Base-by-base conservation (phyloP, 2,113 vertebrate species). In the Falcunculus frontatus region DNA sequence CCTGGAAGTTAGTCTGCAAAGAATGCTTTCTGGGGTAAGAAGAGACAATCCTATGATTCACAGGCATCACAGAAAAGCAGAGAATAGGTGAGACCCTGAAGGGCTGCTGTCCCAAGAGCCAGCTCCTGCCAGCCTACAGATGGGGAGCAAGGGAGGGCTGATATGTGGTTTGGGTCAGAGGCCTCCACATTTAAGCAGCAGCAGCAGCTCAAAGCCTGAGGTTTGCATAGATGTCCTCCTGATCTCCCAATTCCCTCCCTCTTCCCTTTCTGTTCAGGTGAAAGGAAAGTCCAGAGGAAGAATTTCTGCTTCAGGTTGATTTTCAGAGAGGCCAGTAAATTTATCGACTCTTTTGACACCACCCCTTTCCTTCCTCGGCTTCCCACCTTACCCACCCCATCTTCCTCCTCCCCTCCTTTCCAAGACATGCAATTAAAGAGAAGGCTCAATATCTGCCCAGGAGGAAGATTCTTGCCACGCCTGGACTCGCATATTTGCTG, bases 241-340 rank as follows among this genome's bases (percentile, higher is more conserved):
- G 86, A 96, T 27, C 65, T 89, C 82, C 93, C 46, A 47, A 46
- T 89, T 89, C 76, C 90, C 68, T 74, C 72, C 89, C 77, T 87
- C 77, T 95, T 85, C 79, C 95, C 92, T 97, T 97, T 97, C 89
- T 96, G 76, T 81, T 96, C 96, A 98, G 97, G 97, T 96, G 91
- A 97, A 97, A 90, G 96, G 76, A 91, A 91, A 89, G 86, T 93
- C 94, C 93, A 89, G 88, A 96, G 95, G 96, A 97, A 94, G 96
- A 96, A 90, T 91, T 97, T 95, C 97, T 84, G 85, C 95, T 97
- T 97, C 97, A 96, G 94, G 85, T 95, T 49, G 87, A 95, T 89
- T 97, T 86, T 83, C 97, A 95, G 96, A 97, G 82, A 95, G 97
- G 97, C 91, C 90, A 95, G 79, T 97, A 96, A 97, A 95, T 95